phyloP scores from a whole-genome alignment of 2,797 vertebrate species.

The Danio jaintianensis region DNA sequence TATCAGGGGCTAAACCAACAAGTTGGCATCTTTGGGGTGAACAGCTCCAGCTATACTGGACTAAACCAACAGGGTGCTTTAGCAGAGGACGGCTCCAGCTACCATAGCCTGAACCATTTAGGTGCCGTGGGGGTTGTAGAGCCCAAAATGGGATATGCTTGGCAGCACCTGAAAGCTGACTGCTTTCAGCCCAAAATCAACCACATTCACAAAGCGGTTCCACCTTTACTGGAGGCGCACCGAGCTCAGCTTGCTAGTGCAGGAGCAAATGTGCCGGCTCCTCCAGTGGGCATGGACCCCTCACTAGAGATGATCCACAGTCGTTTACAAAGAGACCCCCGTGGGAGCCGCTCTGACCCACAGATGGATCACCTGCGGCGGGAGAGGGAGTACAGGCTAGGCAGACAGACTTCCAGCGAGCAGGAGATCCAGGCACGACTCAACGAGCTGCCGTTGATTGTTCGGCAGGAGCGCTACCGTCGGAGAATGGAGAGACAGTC shows the following conservation, averaged over 20 bases:
- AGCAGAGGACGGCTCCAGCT: conserved; percentile 67
- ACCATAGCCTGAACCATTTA: conserved; percentile 80
- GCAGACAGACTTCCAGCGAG: conserved; percentile 80
- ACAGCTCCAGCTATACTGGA: conserved; percentile 62
- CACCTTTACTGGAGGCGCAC: conserved; percentile 73
- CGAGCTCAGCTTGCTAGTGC: conserved; percentile 49
- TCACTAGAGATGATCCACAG: conserved; percentile 78
- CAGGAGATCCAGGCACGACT: conserved; percentile 80
- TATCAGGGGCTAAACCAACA: conserved; percentile 76
- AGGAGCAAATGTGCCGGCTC: conserved; percentile 66
- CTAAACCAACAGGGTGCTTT: conserved; percentile 64
- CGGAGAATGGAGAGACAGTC: conserved; percentile 81
- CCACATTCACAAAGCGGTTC: conserved; percentile 82
- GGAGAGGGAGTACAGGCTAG: conserved; percentile 81
- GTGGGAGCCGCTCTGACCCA: conserved; percentile 79
- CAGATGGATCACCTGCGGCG: conserved; percentile 82
- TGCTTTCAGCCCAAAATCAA: conserved; percentile 89
- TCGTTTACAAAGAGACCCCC: conserved; percentile 79
- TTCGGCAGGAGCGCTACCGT: conserved; percentile 81
- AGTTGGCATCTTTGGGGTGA: conserved; percentile 43
- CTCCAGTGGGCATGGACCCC: conserved; percentile 73
- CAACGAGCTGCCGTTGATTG: conserved; percentile 78
- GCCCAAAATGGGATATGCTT: conserved; percentile 79
- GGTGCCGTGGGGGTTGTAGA: conserved; percentile 80
- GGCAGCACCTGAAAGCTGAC: conserved; percentile 87